Base-by-base conservation (phyloP, 2,113 vertebrate species). In the Corvus cornix region DNA sequence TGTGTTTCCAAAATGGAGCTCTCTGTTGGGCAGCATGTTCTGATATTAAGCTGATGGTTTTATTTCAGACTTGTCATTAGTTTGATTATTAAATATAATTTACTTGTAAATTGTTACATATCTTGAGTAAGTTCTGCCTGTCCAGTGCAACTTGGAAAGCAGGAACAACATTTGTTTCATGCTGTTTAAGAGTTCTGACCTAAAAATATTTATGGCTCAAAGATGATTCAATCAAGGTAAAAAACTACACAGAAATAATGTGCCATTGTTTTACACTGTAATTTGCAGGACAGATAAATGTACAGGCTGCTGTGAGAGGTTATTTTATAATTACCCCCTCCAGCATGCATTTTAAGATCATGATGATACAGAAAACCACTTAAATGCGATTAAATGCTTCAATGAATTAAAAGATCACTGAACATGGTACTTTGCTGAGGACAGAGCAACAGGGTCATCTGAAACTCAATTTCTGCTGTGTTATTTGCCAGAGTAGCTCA, bases 391-490 rank as follows among this genome's bases (percentile, higher is more conserved):
- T 37, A 75, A 87, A 87, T 70, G 39, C 59, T 84, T 81, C 84
- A n/a, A 5, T 55, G 51, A 69, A 70, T 69, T 77, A 53, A 51
- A 53, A n/a, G 23, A 39, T 37, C 8, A 16, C 30, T 7, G 4
- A 35, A 17, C 0, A 0, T 26, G 26, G 10, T 31, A 0, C 27
- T 67, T 3, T 2, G 49, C 37, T 53, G 35, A 87, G 80, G 72
- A 27, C 37, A 69, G 51, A 64, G 39, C 52, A 44, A 14, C 60
- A 53, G 60, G 80, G 21, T 66, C 16, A 16, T 16, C 35, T 68
- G 68, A 80, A 87, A 35, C 51, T 41, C 27, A 2, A 0, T 62
- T 88, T 76, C n/a, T 78, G 52, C 52, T 2, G 1, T 75, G n/a
- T 39, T 17, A 23, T 75, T 74, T 81, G 39, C 77, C 44, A 37